Conservation (phyloP, 2,888 invertebrate species). For the Sminthurinus aureus region DNA sequence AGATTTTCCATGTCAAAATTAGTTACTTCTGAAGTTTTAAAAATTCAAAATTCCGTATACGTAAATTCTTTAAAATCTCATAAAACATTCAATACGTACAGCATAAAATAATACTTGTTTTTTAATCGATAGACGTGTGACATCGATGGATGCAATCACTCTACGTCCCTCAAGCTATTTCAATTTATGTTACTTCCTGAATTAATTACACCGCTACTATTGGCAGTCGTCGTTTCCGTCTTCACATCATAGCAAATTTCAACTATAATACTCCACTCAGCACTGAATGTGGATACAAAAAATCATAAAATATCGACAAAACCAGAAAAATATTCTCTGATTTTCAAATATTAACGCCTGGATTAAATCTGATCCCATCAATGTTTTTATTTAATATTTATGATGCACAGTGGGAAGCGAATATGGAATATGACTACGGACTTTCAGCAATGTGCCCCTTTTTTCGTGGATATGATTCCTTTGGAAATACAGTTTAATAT, state of each 20-base stretch:
- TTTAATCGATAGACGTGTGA: constrained; percentile 63
- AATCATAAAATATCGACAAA: not conserved
- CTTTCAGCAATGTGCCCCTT: no score
- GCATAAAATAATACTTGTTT: not conserved
- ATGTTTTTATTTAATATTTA: no score
- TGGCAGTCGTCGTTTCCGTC: not conserved
- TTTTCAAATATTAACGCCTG: no score
- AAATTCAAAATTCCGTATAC: not conserved
- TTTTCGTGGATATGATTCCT: no score
- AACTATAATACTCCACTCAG: not conserved
- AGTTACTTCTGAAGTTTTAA: not conserved
- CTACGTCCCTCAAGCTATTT: constrained; percentile 19
- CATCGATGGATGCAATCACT: constrained; percentile 66
- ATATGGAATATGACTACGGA: no score
- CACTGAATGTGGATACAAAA: not conserved
- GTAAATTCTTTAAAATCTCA: not conserved
- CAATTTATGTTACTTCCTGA: not conserved
- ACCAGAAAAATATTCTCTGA: no score
- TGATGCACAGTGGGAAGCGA: no score
- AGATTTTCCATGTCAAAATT: not conserved
- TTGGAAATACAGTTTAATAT: no score
- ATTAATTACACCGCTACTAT: not conserved
- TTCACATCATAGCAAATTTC: not conserved
- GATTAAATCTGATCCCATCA: no score
- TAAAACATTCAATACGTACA: not conserved